Evolutionary conservation across 2,113 vertebrate genomes (phyloP).

Genomic region (Dipodomys stephensi): DNA sequence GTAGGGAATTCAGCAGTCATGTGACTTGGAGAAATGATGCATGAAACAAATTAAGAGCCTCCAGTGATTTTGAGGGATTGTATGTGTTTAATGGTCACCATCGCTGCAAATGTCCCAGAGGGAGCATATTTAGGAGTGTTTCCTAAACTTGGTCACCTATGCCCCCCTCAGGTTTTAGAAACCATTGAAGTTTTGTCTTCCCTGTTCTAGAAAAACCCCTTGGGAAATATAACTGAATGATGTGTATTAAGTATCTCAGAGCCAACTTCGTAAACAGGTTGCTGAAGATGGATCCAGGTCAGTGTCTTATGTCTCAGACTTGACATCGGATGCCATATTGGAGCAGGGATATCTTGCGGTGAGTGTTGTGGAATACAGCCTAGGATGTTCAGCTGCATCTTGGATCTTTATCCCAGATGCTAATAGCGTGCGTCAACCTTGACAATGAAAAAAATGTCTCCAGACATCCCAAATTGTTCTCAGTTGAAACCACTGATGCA

Average conservation of each 20-base stretch:
- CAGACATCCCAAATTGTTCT: background rate
- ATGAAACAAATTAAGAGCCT: background rate
- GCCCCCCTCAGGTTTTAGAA: background rate
- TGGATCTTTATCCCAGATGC: rapidly evolving
- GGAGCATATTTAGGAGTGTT: background rate
- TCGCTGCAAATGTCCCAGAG: background rate
- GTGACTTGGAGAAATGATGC: background rate
- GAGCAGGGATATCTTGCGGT: background rate
- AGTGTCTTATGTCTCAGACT: background rate
- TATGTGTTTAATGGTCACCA: background rate
- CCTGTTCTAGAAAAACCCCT: background rate
- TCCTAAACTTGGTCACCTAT: background rate
- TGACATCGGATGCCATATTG: background rate
- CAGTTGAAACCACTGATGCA: background rate
- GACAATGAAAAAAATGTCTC: background rate
- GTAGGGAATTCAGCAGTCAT: background rate
- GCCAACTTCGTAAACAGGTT: background rate
- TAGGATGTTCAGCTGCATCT: too few species aligned
- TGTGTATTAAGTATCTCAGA: background rate
- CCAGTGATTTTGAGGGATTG: background rate
- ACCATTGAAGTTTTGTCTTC: background rate
- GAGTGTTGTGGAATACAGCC: background rate
- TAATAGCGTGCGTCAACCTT: background rate
- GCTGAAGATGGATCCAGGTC: background rate
- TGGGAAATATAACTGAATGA: background rate